Conservation (phyloP, 2,113 vertebrate species). For the Notarius lentiginosus region DNA sequence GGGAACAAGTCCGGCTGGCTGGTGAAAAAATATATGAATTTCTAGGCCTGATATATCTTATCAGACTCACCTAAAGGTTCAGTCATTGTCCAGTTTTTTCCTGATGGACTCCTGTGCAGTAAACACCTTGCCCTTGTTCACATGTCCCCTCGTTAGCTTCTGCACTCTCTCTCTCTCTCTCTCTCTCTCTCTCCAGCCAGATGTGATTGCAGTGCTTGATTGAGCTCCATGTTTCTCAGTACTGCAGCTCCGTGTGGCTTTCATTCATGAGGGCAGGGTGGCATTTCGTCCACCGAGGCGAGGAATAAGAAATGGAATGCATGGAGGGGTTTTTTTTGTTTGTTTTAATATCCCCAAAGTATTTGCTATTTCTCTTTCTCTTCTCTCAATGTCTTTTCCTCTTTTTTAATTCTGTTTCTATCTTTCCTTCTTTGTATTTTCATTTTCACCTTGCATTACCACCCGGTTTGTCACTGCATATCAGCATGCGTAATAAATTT, state of each 20-base stretch:
- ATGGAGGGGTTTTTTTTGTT: constrained; percentile 51
- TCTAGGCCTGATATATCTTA: not conserved
- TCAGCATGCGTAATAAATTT: not conserved
- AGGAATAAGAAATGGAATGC: constrained; percentile 59
- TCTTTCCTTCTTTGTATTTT: not conserved
- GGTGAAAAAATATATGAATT: no score
- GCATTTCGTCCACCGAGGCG: constrained; percentile 53
- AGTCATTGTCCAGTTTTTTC: constrained; percentile 57
- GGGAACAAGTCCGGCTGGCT: no score
- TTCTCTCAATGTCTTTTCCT: not conserved
- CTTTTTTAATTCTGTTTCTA: constrained; percentile 35
- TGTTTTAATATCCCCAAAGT: constrained; percentile 56
- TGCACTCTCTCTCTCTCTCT: not conserved
- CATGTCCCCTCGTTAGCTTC: not conserved
- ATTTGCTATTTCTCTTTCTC: constrained; percentile 13
- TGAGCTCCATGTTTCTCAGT: constrained; percentile 9
- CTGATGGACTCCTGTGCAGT: constrained; percentile 54
- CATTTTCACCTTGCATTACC: not conserved
- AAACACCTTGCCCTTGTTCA: constrained; percentile 31
- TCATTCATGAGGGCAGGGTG: constrained; percentile 56
- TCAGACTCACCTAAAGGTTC: constrained; percentile 27
- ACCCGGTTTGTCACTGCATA: not conserved
- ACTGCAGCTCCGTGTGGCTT: constrained; percentile 36
- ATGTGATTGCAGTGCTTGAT: constrained; percentile 14
- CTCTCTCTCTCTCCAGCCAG: constrained; percentile 3